Evolutionary conservation across 2,888 invertebrate genomes (phyloP).

Genomic region (Cheilosia soror): DNA sequence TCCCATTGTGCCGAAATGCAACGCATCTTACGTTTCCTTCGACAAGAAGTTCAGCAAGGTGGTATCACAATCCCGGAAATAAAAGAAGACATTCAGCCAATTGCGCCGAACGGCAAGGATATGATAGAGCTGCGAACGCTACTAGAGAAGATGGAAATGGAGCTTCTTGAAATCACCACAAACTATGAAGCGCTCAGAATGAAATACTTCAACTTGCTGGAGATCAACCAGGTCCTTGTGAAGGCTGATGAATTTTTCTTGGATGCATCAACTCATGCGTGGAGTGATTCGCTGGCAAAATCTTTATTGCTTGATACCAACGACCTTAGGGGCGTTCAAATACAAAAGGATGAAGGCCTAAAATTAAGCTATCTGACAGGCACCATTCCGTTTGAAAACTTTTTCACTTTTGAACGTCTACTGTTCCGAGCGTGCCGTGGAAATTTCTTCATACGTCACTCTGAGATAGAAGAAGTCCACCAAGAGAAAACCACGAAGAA

Average conservation of each 20-base stretch:
- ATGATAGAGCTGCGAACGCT: constrained; percentile 69
- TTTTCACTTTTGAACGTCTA: constrained; percentile 97
- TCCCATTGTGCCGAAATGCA: constrained; percentile 78
- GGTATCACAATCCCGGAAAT: constrained; percentile 77
- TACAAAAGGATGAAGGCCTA: constrained; percentile 15
- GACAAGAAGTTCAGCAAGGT: constrained; percentile 73
- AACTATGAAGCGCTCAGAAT: constrained; percentile 73
- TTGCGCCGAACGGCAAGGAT: constrained; percentile 46
- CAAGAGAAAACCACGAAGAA: constrained; percentile 88
- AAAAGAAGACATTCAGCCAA: constrained; percentile 63
- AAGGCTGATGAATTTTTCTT: constrained; percentile 77
- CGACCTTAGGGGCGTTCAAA: background rate
- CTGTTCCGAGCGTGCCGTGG: constrained; percentile 98
- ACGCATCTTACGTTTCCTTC: constrained; percentile 76
- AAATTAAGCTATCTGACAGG: constrained; percentile 95
- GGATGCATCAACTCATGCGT: constrained; percentile 75
- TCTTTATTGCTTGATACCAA: constrained; percentile 78
- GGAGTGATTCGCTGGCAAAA: constrained; percentile 77
- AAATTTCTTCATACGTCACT: constrained; percentile 95
- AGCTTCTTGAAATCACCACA: constrained; percentile 76
- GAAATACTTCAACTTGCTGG: constrained; percentile 74
- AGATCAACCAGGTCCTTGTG: constrained; percentile 77
- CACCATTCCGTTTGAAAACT: constrained; percentile 94
- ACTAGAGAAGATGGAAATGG: constrained; percentile 74
- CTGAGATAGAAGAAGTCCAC: constrained; percentile 93